Base-by-base conservation (phyloP, 2,113 vertebrate species). In the Eupsittula cactorum region DNA sequence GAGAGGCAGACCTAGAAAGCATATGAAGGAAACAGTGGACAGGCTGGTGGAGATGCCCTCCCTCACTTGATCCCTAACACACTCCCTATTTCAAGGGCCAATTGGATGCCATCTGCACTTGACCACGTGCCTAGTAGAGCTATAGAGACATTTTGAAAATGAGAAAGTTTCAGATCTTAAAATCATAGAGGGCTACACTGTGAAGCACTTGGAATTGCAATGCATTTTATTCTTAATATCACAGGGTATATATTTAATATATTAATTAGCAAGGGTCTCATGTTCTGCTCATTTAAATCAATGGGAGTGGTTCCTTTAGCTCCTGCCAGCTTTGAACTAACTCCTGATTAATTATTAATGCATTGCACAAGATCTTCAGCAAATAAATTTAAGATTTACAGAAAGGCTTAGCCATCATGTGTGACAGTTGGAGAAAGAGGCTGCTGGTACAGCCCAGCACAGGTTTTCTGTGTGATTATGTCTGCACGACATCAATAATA, bases 101-200 rank as follows among this genome's bases (percentile, higher is more conserved):
- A 2, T 19, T 0, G 0, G 62, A 13, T 42, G 39, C 39, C 50
- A 25, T 55, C 44, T 20, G 27, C 46, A 7, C 25, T 11, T 25
- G 11, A n/a, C 16, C 47, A 9, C 0, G 2, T 5, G 6, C 35
- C 63, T 9, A 1, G 8, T 2, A 7, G 6, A 47, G 42, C 39
- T 42, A n/a, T 2, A 41, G 29, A 74, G 27, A 69, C 16, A 10
- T 60, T 3, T 2, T 6, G 53, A 73, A 90, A 74, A 35, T 2
- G 4, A 67, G 76, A 35, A 7, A 52, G 11, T 12, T 57, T 25
- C 47, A 64, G 78, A 27, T 39, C n/a, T 90, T 39, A 21, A 85
- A 73, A 57, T 25, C 82, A 37, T 3, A 16, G 37, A 83, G 21
- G 53, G 49, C 47, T 31, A 11, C 11, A 60, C 19, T 0, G 0